A percentile compares a stretch with the other conserved stretches of the same genome.
phyloP scores from a whole-genome alignment of 2,797 vertebrate genomes.

The Anguilla pacifica region DNA sequence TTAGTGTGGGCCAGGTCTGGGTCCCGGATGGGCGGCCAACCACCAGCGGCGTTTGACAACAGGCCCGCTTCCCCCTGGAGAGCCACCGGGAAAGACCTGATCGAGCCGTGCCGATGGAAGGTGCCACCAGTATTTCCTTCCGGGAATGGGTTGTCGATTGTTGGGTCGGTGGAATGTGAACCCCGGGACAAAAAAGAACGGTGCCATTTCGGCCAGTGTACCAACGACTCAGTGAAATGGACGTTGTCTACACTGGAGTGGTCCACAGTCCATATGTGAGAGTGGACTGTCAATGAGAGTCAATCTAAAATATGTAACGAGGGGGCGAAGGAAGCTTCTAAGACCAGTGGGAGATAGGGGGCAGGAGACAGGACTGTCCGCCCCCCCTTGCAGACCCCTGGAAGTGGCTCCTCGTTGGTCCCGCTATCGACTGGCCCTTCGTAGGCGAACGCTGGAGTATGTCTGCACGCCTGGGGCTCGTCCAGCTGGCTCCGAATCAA shows the following conservation, averaged over 20 bases:
- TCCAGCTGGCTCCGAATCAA: constrained; percentile 48
- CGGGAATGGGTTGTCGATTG: not conserved
- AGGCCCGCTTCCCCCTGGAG: not conserved
- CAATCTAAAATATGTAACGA: not conserved
- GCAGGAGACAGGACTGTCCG: not conserved
- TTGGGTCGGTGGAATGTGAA: not conserved
- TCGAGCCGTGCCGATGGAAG: not conserved
- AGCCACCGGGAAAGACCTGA: not conserved
- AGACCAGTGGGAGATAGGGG: not conserved
- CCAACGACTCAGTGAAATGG: not conserved
- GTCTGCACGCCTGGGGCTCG: constrained; percentile 25
- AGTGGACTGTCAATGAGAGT: no score
- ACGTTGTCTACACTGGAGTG: not conserved
- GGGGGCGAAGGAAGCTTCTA: not conserved
- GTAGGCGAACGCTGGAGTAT: constrained; percentile 32
- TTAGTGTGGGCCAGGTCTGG: not conserved
- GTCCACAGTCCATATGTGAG: not conserved
- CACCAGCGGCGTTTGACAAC: not conserved
- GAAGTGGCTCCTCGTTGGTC: not conserved
- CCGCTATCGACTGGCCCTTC: not conserved
- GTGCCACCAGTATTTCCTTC: not conserved
- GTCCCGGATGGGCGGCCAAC: not conserved
- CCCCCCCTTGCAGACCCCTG: not conserved
- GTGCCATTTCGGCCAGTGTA: not conserved
- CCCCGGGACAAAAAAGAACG: not conserved